These are phyloP conservation scores for Odontomachus brunneus DNA, from an alignment of 1,140 invertebrate species.

Conservation along the genomic window DNA sequence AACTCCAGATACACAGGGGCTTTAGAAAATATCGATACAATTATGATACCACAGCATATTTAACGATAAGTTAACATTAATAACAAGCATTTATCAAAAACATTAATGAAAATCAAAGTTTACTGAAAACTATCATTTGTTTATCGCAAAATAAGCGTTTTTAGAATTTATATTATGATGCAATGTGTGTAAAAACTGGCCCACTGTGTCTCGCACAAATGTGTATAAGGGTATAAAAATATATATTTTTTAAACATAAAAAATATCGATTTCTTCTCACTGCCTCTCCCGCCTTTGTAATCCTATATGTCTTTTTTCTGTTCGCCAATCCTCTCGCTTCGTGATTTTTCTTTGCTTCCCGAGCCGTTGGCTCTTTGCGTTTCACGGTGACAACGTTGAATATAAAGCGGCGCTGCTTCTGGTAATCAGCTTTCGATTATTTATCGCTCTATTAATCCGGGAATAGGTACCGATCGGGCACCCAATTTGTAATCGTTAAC, in stretches of 20 bases:
- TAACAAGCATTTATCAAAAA: too few species aligned
- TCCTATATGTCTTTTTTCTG: background rate
- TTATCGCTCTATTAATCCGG: constrained; percentile 84
- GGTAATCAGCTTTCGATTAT: constrained; percentile 84
- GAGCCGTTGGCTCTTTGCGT: constrained; percentile 35
- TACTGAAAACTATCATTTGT: too few species aligned
- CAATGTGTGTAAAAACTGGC: too few species aligned
- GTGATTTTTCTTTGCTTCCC: constrained; percentile 65
- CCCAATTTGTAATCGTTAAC: constrained; percentile 84
- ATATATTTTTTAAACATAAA: background rate
- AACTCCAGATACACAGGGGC: too few species aligned
- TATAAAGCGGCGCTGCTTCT: constrained; percentile 71
- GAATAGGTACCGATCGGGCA: constrained; percentile 80
- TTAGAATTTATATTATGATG: too few species aligned
- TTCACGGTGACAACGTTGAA: constrained; percentile 57
- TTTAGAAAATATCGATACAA: too few species aligned
- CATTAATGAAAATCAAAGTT: too few species aligned
- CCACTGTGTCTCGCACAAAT: too few species aligned
- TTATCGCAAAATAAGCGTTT: too few species aligned
- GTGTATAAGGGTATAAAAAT: too few species aligned
- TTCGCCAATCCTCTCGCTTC: constrained; percentile 41
- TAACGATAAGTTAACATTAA: too few species aligned
- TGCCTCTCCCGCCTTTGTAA: background rate
- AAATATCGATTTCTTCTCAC: background rate
- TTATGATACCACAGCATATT: too few species aligned